Conservation (phyloP, 2,888 invertebrate species). For the Drosophila atroscutellata region DNA sequence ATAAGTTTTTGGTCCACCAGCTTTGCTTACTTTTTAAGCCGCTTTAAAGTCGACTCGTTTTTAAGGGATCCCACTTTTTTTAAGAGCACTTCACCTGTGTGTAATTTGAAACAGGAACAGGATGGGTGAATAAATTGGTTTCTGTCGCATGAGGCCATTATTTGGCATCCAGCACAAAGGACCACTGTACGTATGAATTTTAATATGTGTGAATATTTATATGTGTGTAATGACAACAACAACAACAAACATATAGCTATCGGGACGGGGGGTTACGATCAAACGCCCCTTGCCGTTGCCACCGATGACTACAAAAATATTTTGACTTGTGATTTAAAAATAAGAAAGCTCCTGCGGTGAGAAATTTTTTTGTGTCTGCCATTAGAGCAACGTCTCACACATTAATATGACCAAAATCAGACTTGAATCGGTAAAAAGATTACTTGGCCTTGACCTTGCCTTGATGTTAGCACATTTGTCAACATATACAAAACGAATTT, state of each 20-base stretch:
- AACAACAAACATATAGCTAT: constrained; percentile 11
- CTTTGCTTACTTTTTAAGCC: neutral
- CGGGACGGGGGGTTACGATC: constrained; percentile 25
- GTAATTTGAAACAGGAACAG: constrained; percentile 66
- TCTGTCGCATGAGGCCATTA: constrained; percentile 75
- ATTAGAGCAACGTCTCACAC: neutral
- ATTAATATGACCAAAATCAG: constrained; percentile 8
- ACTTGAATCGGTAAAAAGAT: neutral
- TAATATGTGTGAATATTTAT: constrained; percentile 73
- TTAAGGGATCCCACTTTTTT: constrained; percentile 23
- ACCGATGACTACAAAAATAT: constrained; percentile 11
- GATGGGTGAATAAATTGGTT: constrained; percentile 77
- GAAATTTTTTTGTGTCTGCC: constrained; percentile 3
- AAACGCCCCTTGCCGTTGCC: constrained; percentile 42
- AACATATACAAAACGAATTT: neutral
- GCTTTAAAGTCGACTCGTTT: constrained; percentile 28
- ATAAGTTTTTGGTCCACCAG: neutral
- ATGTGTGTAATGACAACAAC: constrained; percentile 37
- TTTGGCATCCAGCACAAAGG: constrained; percentile 53
- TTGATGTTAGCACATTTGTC: neutral
- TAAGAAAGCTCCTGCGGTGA: constrained; percentile 10
- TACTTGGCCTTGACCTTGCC: neutral
- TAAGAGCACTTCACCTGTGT: constrained; percentile 32
- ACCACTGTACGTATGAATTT: constrained; percentile 59
- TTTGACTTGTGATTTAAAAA: constrained; percentile 19